Conservation (phyloP, 2,113 vertebrate genomes). For the Hydropotes inermis region DNA sequence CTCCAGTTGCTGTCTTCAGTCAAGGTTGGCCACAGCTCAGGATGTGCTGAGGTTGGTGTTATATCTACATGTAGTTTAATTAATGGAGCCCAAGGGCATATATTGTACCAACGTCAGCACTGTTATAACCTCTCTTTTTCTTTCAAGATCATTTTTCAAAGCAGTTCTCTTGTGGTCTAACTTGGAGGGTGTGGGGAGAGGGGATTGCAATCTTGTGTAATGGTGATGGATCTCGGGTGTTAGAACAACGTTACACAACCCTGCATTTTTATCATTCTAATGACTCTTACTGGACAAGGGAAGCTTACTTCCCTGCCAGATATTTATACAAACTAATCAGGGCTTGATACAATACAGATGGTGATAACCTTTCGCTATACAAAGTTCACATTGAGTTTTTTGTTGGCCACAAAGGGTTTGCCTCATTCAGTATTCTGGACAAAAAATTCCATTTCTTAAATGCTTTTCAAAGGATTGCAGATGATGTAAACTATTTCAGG, state of each 20-base stretch:
- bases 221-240: slow-evolving; percentile 67
- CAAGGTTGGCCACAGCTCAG: background rate
- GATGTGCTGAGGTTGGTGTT: background rate
- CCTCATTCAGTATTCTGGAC: slow-evolving; percentile 47
- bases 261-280: slow-evolving; percentile 78
- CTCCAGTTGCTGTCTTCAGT: background rate
- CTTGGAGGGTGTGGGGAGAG: background rate
- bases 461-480: slow-evolving; percentile 34
- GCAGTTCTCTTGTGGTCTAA: background rate
- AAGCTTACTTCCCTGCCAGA: slow-evolving; percentile 70
- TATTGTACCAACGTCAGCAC: background rate
- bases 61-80: background rate
- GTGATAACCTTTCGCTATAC: slow-evolving; percentile 71
- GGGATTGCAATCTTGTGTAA: slow-evolving; percentile 48
- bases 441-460: slow-evolving; percentile 15
- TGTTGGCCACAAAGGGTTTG: slow-evolving; percentile 59
- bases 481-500: slow-evolving; percentile 56
- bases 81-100: background rate
- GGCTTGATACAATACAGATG: slow-evolving; percentile 81
- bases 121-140: background rate
- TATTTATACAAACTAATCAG: slow-evolving; percentile 78
- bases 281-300: slow-evolving; percentile 69
- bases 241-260: slow-evolving; percentile 74
- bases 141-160: slow-evolving; percentile 45
- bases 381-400: slow-evolving; percentile 72